Percentiles rank a stretch among this genome's conserved stretches.
Conservation (phyloP, 2,888 invertebrate genomes). For the Lasiommata megera region DNA sequence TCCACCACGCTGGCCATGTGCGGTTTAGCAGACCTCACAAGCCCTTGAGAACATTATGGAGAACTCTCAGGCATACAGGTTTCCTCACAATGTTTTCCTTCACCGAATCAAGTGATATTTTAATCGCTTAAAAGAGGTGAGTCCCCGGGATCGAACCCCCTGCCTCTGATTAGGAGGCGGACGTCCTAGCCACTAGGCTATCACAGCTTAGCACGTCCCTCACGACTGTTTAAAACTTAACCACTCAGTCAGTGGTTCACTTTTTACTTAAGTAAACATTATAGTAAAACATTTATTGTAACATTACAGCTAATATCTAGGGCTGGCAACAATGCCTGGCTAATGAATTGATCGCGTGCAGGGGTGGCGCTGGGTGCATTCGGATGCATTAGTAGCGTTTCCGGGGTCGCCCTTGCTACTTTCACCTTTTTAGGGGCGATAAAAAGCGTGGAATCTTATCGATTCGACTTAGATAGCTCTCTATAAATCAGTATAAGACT, state of each 20-base stretch:
- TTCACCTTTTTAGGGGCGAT: conserved; percentile 33
- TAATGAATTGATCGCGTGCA: conserved; percentile 77
- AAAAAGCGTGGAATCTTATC: conserved; percentile 23
- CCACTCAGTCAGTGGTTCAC: background rate
- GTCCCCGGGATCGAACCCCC: no score
- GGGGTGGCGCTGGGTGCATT: conserved; percentile 61
- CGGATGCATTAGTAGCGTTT: conserved; percentile 79
- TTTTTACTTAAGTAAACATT: conserved; percentile 8
- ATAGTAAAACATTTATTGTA: conserved; percentile 12
- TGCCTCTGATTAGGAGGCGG: no score
- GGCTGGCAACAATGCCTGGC: conserved; percentile 52
- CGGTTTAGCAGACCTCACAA: no score
- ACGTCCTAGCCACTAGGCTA: no score
- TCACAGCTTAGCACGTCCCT: no score
- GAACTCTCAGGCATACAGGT: no score
- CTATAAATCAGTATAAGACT: conserved; percentile 18
- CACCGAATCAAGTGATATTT: no score
- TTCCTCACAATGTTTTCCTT: no score
- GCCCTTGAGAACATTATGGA: no score
- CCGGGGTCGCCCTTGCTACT: conserved; percentile 54
- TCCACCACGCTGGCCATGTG: no score
- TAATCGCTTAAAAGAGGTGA: no score
- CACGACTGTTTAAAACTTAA: no score
- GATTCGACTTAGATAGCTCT: conserved; percentile 2
- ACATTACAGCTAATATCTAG: conserved; percentile 24